A percentile compares a stretch with the other conserved stretches of the same genome.
Evolutionary conservation across 1,140 invertebrate genomes (phyloP).

Genomic region (Arctopsyche grandis): DNA sequence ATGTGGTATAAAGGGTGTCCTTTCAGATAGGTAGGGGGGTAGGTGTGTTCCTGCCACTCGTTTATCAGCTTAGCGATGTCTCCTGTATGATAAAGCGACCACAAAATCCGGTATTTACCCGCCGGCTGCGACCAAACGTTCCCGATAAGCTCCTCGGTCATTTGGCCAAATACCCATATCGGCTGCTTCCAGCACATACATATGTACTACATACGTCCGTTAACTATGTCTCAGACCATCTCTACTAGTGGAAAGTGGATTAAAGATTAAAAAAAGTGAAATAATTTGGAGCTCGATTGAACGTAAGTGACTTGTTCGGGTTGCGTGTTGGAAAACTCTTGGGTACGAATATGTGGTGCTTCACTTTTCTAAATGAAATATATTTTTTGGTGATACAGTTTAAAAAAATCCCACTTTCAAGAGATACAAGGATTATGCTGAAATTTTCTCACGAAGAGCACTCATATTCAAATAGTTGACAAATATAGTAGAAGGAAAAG

Average conservation of each 20-base stretch:
- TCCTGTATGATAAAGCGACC: constrained; percentile 39
- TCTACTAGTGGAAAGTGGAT: too few species aligned
- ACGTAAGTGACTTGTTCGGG: too few species aligned
- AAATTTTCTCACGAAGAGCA: too few species aligned
- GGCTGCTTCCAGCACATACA: constrained; percentile 15
- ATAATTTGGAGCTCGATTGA: too few species aligned
- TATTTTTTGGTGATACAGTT: too few species aligned
- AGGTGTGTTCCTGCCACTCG: constrained; percentile 2
- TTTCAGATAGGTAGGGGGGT: background rate
- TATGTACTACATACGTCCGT: background rate
- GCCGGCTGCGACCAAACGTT: constrained; percentile 4
- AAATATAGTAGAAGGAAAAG: too few species aligned
- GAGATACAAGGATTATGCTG: too few species aligned
- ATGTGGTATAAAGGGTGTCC: too few species aligned
- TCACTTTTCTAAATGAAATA: too few species aligned
- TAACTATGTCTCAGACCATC: background rate
- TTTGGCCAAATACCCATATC: constrained; percentile 35
- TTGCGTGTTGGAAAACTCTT: background rate
- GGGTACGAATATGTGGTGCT: background rate
- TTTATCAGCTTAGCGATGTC: constrained; percentile 44
- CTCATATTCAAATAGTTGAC: too few species aligned
- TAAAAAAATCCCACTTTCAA: too few species aligned
- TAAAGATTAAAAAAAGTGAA: too few species aligned
- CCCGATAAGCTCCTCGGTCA: constrained; percentile 34
- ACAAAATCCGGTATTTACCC: constrained; percentile 38